Base-by-base conservation (phyloP, 2,113 vertebrate genomes). In the Struthio camelus region DNA sequence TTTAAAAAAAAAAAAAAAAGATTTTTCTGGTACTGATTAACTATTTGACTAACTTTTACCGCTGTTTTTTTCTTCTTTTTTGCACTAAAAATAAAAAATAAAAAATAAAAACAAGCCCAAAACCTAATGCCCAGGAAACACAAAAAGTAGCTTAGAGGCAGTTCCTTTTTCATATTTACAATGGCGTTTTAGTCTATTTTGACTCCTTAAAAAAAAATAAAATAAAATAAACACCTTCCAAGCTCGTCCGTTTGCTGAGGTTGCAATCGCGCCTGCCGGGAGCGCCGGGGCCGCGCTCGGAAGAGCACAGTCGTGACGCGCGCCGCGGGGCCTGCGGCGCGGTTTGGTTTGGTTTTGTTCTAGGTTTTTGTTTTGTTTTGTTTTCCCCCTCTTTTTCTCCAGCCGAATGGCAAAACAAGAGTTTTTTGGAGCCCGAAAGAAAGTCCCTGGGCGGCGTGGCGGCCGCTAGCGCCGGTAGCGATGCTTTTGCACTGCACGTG, bases 41-140 rank as follows among this genome's bases (percentile, higher is more conserved):
- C 69, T 65, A 42, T 2, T 24, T 51, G 50, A 58, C 56, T 53
- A 34, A 27, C 24, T n/a, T 75, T 83, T 28, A 28, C 84, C 25
- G 34, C 17, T 69, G 65, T 51, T 61, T 34, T 28, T 40, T 62
- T 38, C 53, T 34, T 17, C 5, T 32, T 42, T 32, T 14, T 70
- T n/a, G 30, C 14, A 2, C 75, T 69, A 65, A 90, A 83, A 51
- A 53, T 20, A 46, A 15, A 89, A 72, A 73, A 77, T 3, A 51
- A 89, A n/a, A 38, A 16, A 65, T 6, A 34, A 61, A 87, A 22
- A 8, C 48, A 40, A 77, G 69, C 59, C 64, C 67, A 42, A 82
- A 89, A 30, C 59, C 87, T 34, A 82, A 85, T 34, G 84, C 80
- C 80, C 93, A 46, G 90, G 66, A 85, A 88, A 73, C 34, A 40